phyloP scores from a whole-genome alignment of 2,888 invertebrate species.

The Anorthoa munda region DNA sequence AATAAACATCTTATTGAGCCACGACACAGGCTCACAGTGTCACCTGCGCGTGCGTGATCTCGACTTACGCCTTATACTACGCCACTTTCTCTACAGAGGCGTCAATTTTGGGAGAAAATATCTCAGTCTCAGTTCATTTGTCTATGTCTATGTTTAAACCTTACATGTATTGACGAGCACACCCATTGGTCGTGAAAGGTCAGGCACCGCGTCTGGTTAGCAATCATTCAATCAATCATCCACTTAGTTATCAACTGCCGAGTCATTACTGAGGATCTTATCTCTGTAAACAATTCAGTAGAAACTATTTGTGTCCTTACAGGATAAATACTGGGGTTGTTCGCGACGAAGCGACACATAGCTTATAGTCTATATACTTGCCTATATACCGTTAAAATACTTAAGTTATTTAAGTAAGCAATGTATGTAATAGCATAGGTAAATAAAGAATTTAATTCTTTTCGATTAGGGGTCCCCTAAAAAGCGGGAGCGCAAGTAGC shows the following conservation, averaged over 20 bases:
- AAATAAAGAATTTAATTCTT: too few relatives aligned
- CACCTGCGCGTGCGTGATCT: background rate
- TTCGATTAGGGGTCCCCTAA: too few relatives aligned
- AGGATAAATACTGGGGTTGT: background rate
- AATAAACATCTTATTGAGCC: background rate
- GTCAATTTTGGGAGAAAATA: too few relatives aligned
- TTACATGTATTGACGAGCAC: slow-evolving; percentile 8
- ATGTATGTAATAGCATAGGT: too few relatives aligned
- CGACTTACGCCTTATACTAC: too few relatives aligned
- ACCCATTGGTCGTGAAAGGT: slow-evolving; percentile 48
- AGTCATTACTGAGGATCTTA: slow-evolving; percentile 31
- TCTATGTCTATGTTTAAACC: background rate
- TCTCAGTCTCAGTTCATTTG: background rate
- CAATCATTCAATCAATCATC: slow-evolving; percentile 59
- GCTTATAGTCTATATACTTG: too few relatives aligned
- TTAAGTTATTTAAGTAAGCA: too few relatives aligned
- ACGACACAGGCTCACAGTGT: background rate
- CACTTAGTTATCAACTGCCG: slow-evolving; percentile 41
- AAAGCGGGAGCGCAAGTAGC: too few relatives aligned
- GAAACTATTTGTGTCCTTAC: background rate
- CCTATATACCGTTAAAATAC: too few relatives aligned
- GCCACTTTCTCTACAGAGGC: too few relatives aligned
- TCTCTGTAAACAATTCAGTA: slow-evolving; percentile 28
- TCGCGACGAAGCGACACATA: too few relatives aligned
- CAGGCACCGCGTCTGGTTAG: slow-evolving; percentile 34